These are phyloP conservation scores for Lanius collurio DNA, from an alignment of 2,113 vertebrate species.

Conservation along the genomic window DNA sequence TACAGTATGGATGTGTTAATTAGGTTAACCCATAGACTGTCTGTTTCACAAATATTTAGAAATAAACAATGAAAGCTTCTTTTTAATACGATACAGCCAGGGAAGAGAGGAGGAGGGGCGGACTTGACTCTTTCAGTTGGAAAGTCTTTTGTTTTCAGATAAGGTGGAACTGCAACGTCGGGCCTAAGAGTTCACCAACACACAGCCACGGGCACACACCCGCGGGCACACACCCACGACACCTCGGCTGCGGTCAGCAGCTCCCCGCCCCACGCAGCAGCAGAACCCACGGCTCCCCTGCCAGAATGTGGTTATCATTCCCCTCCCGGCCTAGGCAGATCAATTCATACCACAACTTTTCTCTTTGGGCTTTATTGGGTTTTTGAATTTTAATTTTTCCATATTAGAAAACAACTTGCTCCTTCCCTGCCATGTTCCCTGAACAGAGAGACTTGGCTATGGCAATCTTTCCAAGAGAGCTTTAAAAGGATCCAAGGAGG, in stretches of 20 bases:
- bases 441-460: not conserved
- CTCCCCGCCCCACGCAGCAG: not conserved
- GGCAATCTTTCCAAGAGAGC: too few species aligned
- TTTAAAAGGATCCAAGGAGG: not conserved
- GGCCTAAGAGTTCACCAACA: not conserved
- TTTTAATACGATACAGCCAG: slow-evolving; percentile 7
- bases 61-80: slow-evolving; percentile 59
- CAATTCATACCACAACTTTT: not conserved
- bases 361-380: not conserved
- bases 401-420: not conserved
- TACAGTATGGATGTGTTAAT: slow-evolving; percentile 71
- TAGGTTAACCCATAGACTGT: slow-evolving; percentile 70
- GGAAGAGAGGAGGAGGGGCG: not conserved
- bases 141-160: slow-evolving; percentile 54
- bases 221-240: not conserved
- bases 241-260: accelerated
- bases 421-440: not conserved
- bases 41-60: slow-evolving; percentile 75
- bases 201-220: not conserved
- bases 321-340: not conserved
- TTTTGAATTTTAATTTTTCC: not conserved
- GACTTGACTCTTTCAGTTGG: not conserved
- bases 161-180: not conserved
- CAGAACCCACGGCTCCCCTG: not conserved
- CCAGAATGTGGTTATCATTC: not conserved